These are phyloP conservation scores for Melozone crissalis DNA, from an alignment of 2,113 vertebrate genomes.

Conservation along the genomic window DNA sequence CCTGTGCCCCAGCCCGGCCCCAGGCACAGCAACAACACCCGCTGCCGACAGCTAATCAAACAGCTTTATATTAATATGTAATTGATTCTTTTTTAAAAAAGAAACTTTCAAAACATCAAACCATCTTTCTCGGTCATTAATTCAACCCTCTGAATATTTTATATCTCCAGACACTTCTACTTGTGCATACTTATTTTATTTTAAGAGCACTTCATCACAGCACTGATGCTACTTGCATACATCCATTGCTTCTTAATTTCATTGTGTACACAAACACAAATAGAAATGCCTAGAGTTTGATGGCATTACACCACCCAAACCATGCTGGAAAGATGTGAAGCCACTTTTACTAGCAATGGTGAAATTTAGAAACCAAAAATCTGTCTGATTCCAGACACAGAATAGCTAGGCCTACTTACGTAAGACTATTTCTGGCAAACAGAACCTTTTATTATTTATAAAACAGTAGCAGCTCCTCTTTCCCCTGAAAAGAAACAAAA, in stretches of 20 bases:
- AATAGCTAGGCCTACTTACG: not conserved
- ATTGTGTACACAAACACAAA: not conserved
- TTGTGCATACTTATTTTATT: constrained; percentile 31
- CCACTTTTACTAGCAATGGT: not conserved
- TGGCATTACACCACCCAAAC: not conserved
- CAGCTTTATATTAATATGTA: constrained; percentile 29
- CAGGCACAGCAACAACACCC: not conserved
- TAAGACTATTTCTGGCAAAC: not conserved
- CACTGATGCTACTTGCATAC: constrained; percentile 9
- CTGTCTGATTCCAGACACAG: not conserved
- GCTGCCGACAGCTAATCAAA: not conserved
- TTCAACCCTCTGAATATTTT: constrained; percentile 52
- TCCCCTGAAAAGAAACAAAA: not conserved
- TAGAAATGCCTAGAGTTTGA: not conserved
- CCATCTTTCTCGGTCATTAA: not conserved
- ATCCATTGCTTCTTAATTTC: not conserved
- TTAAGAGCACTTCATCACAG: constrained; percentile 51
- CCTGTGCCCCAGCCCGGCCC: not conserved
- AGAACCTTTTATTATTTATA: not conserved
- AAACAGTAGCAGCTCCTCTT: not conserved
- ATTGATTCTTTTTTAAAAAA: constrained; percentile 3
- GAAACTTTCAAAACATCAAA: constrained; percentile 19
- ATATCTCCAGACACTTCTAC: constrained; percentile 46
- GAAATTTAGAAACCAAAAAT: not conserved
- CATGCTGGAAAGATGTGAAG: not conserved